Base-by-base conservation (phyloP, 23 tunicate genomes). In the Styela plicata region DNA sequence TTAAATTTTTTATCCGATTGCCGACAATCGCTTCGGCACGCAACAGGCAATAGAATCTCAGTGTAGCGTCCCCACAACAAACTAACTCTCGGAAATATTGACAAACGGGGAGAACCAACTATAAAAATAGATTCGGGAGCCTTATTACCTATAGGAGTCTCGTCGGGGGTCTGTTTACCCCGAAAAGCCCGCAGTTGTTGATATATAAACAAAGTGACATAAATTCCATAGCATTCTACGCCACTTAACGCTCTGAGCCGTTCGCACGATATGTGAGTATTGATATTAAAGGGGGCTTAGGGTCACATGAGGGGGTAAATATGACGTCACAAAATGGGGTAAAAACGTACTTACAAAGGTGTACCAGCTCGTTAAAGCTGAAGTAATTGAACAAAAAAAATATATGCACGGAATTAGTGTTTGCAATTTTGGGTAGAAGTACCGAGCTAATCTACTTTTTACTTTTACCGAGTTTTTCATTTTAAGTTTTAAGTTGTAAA, bases 241-340 rank as follows among this genome's bases (percentile, higher is more conserved):
- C 31, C 71, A 25, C 71, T 25, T 25, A 67, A 29, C 30, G 71
- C 30, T 67, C 71, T 27, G 57, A 67, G 71, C 71, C 30, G 31
- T 67, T 67, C 71, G 71, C 71, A 67, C 71, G 71, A 67, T 25
- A 67, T 27, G 31, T 67, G 31, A 67, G 71, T 67, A 18, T 67
- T 67, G 71, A 67, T 67, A 67, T 29, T 67, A 67, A 67, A 67
- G 31, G 71, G 71, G 57, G 57, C 13, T 44, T 5, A 13, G 57
- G 57, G 7, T 44, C 57, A 44, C 7, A 44, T n/a, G n/a, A n/a
- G n/a, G n/a, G n/a, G n/a, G n/a, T n/a, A 44, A 44, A 44, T 5
- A 13, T 44, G 57, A 44, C 57, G 57, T 44, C 57, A 44, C 57
- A 44, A n/a, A n/a, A n/a, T n/a, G n/a, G n/a, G n/a, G n/a, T n/a